A percentile compares a stretch with the other conserved stretches of the same genome.
phyloP scores from a whole-genome alignment of 2,113 vertebrate genomes.

The Herpetotheres cachinnans region DNA sequence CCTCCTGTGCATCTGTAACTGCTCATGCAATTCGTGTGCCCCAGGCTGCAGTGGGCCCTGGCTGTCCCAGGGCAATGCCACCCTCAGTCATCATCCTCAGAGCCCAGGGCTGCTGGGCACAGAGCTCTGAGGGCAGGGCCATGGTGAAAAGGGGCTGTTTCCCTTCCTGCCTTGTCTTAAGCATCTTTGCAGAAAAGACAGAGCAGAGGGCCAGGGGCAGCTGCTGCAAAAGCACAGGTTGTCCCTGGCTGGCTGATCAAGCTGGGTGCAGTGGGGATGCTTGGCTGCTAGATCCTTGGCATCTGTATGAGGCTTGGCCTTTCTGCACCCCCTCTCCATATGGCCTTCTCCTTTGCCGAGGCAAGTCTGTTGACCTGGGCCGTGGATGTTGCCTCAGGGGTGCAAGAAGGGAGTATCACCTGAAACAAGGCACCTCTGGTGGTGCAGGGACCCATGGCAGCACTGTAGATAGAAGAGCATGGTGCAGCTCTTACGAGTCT shows the following conservation, averaged over 20 bases:
- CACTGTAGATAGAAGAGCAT: neutral
- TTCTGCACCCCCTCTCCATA: rapidly evolving
- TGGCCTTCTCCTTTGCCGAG: neutral
- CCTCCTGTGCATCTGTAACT: neutral
- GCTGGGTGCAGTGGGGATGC: neutral
- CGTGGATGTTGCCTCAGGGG: neutral
- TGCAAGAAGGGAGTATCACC: neutral
- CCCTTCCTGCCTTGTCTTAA: neutral
- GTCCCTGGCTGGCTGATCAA: neutral
- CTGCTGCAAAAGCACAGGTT: neutral
- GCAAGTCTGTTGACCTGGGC: neutral
- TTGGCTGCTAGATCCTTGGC: neutral
- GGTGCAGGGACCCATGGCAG: neutral
- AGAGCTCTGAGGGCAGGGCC: neutral
- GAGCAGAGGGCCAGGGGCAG: neutral
- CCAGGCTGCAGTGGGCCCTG: rapidly evolving
- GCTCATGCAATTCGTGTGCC: neutral
- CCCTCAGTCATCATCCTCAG: neutral
- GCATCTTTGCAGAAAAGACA: neutral
- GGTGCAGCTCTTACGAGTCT: neutral
- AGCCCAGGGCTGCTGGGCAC: neutral
- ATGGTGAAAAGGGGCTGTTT: neutral
- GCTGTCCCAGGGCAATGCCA: neutral
- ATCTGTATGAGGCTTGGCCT: neutral
- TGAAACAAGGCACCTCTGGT: neutral